These are phyloP conservation scores for Phymorhynchus buccinoides DNA, from an alignment of 1,140 invertebrate genomes.

Conservation along the genomic window DNA sequence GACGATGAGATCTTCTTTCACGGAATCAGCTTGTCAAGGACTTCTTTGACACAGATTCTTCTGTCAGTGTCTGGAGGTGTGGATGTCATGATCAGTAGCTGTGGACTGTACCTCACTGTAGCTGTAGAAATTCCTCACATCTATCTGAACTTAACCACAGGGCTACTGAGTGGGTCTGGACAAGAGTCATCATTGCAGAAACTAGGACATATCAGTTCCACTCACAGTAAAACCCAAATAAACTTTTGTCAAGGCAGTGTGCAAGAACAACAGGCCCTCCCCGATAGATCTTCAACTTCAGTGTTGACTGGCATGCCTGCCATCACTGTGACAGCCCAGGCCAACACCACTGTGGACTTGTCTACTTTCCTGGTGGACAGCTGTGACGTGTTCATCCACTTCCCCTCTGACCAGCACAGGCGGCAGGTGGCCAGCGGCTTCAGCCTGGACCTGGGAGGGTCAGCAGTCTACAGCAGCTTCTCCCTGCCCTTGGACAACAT, in stretches of 20 bases:
- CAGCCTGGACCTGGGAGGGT: conserved; percentile 45
- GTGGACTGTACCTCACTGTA: conserved; percentile 44
- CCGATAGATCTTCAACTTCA: not conserved
- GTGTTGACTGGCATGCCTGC: conserved; percentile 10
- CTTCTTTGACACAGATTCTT: conserved; percentile 40
- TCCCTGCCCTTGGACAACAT: conserved; percentile 43
- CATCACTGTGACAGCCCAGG: not conserved
- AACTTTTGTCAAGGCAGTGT: conserved; percentile 30
- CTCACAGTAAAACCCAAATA: conserved; percentile 10
- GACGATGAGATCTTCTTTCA: conserved; percentile 47
- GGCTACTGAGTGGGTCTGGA: conserved; percentile 47
- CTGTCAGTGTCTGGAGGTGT: conserved; percentile 33
- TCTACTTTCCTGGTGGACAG: conserved; percentile 34
- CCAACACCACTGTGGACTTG: conserved; percentile 22
- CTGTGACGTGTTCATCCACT: conserved; percentile 51
- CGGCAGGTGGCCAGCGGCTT: conserved; percentile 47
- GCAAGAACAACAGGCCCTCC: conserved; percentile 3
- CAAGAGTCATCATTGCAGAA: conserved; percentile 22
- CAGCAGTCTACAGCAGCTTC: conserved; percentile 45
- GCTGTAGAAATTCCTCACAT: conserved; percentile 24
- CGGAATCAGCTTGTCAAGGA: conserved; percentile 43
- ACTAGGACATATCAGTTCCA: conserved; percentile 38
- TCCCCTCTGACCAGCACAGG: conserved; percentile 39
- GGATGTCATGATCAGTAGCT: conserved; percentile 37
- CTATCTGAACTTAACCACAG: conserved; percentile 36